Base-by-base conservation (phyloP, 2,888 invertebrate genomes). In the Leptarthrus brevirostris region DNA sequence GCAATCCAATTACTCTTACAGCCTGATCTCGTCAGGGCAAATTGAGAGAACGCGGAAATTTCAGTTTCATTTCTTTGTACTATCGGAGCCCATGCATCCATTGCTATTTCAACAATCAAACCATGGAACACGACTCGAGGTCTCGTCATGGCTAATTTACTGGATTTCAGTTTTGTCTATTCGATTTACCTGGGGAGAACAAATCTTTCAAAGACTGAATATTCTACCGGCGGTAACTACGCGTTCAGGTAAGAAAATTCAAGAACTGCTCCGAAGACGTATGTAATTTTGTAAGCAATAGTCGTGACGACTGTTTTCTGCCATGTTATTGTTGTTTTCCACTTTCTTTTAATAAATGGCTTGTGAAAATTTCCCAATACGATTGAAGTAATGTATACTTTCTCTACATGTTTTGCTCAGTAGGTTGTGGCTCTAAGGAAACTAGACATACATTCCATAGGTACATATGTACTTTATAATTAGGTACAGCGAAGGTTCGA, bases 31-130 rank as follows among this genome's bases (percentile, higher is more conserved):
- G 69, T 69, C 69, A 69, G 52, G 30, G 52, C 16, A 69, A 69
- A 69, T 64, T 64, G 64, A 49, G 34, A 34, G 69, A 69, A 69
- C 69, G 69, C 69, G 69, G 69, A 69, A 69, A 52, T 69, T 69
- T 69, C 69, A 69, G 22, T 69, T 69, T 69, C 69, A 69, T 52
- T 69, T 52, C 52, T 69, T 69, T 69, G 69, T 69, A 49, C 30
- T 52, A 52, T 69, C 34, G 69, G 34, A 52, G 52, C 16, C 26
- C 49, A 14, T 66, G 49, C 24, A 64, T 24, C 52, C 49, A 69
- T 20, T 20, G 69, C 36, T 16, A 49, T 69, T 69, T 69, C 69
- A n/a, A 20, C 52, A 69, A 69, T 69, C 69, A 69, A 69, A 69
- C 26, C 69, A 69, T 69, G 69, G 52, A 69, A 69, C 69, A 69